Evolutionary conservation across 1,140 invertebrate species (phyloP).

Genomic region (Armadillidium nasatum): DNA sequence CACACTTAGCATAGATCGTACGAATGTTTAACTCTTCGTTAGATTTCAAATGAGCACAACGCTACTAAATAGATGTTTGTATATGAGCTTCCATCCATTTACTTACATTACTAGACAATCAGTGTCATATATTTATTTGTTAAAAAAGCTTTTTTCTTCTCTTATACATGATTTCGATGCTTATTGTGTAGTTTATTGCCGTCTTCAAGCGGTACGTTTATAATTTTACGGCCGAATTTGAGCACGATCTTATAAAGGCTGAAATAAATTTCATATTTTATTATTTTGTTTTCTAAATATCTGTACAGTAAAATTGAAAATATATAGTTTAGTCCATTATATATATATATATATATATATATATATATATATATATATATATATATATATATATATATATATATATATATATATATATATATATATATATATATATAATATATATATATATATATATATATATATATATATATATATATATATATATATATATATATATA

Average conservation of each 20-base stretch:
- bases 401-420: too few species aligned
- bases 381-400: too few species aligned
- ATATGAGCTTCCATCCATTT: slow-evolving; percentile 10
- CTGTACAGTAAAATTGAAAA: neutral
- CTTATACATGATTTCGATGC: neutral
- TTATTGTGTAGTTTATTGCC: neutral
- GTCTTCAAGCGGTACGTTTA: neutral
- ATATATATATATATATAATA: neutral
- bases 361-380: too few species aligned
- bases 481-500: slow-evolving; percentile 1
- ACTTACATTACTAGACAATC: slow-evolving; percentile 4
- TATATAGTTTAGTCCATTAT: neutral
- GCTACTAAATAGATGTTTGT: neutral
- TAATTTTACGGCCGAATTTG: neutral
- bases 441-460: neutral
- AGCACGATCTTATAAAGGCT: neutral
- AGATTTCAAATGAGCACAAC: neutral
- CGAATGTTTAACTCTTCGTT: neutral
- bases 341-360: neutral
- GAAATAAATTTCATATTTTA: neutral
- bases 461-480: too few species aligned
- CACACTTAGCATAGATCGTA: too few species aligned
- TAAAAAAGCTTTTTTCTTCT: neutral
- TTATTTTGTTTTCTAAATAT: slow-evolving; percentile 3
- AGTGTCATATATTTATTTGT: neutral